Percentiles rank a stretch among this genome's conserved stretches.
phyloP scores from a whole-genome alignment of 2,888 invertebrate genomes.

The Cephalotes varians region DNA sequence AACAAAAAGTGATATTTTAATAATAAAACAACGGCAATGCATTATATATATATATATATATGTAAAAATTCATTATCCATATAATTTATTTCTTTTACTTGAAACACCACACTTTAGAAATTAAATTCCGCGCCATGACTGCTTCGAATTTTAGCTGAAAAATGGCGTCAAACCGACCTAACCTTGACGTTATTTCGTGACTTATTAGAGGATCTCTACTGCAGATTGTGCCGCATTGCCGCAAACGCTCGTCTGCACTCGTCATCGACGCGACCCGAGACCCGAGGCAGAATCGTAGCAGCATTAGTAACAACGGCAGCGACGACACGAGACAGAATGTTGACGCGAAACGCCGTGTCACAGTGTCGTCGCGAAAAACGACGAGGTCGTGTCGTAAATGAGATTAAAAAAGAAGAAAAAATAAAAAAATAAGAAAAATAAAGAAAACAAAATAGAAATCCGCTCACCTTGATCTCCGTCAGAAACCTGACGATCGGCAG shows the following conservation, averaged over 20 bases:
- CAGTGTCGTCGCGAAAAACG: conserved; percentile 58
- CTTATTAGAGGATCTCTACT: conserved; percentile 51
- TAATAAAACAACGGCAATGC: no score
- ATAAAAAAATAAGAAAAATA: background rate
- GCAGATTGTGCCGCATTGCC: conserved; percentile 81
- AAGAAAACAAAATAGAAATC: background rate
- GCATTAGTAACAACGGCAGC: background rate
- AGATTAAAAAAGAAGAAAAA: background rate
- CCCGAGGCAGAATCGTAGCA: conserved; percentile 22
- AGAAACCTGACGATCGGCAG: conserved; percentile 23
- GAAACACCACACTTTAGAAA: no score
- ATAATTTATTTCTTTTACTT: no score
- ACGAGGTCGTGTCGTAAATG: conserved; percentile 8
- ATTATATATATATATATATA: no score
- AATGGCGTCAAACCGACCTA: no score
- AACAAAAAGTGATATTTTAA: no score
- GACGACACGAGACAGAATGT: background rate
- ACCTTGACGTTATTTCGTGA: no score
- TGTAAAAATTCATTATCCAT: no score
- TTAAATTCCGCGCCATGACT: no score
- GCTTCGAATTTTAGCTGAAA: no score
- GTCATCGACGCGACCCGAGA: conserved; percentile 56
- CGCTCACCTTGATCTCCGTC: conserved; percentile 25
- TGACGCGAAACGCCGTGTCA: conserved; percentile 57
- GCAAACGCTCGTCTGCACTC: conserved; percentile 64